Conservation (phyloP, 2,888 invertebrate species). For the Steinernema carpocapsae region DNA sequence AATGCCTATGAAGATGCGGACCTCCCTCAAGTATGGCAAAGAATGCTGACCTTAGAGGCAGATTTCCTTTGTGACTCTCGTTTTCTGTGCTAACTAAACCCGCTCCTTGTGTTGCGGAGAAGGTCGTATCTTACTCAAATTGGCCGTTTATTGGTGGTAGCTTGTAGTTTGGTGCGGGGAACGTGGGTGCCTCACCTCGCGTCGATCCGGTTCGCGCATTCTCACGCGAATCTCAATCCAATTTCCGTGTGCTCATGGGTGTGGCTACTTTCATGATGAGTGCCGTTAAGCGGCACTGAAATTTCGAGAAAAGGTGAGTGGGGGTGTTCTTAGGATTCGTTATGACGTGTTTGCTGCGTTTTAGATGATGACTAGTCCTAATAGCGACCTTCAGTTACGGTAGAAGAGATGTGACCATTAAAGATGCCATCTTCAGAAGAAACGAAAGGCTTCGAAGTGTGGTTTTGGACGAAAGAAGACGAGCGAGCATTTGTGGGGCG, state of each 20-base stretch:
- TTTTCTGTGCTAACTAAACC: no score
- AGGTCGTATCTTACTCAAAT: no score
- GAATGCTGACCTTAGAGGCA: no score
- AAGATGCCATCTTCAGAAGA: constrained; percentile 20
- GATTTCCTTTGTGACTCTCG: no score
- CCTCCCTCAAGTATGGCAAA: no score
- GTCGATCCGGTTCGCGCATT: background rate
- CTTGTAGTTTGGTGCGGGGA: no score
- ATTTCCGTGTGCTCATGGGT: background rate
- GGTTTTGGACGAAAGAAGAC: constrained; percentile 30
- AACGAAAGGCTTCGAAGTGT: constrained; percentile 22
- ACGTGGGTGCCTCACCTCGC: background rate
- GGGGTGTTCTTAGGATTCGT: no score
- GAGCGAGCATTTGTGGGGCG: background rate
- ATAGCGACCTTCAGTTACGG: constrained; percentile 19
- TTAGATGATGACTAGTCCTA: constrained; percentile 25
- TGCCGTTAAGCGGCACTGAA: constrained; percentile 30
- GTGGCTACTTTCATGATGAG: constrained; percentile 16
- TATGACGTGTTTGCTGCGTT: no score
- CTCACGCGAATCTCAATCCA: background rate
- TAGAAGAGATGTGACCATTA: background rate
- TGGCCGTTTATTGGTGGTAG: no score
- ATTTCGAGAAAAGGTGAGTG: background rate
- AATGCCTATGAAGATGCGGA: no score
- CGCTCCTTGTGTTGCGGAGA: no score